These are phyloP conservation scores for Dascillus cervinus DNA, from an alignment of 2,888 invertebrate species.

Conservation along the genomic window DNA sequence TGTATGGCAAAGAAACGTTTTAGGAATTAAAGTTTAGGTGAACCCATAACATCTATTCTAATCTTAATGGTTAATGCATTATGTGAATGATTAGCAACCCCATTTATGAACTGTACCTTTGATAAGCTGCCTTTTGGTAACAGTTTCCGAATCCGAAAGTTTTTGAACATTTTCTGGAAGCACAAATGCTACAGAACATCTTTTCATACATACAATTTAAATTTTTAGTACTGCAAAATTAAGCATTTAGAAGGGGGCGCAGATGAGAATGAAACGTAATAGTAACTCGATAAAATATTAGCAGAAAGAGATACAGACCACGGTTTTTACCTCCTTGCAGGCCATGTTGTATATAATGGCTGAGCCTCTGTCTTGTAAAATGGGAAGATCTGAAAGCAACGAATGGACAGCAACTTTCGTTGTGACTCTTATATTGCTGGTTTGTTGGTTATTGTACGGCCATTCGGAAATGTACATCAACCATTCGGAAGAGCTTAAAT, in stretches of 20 bases:
- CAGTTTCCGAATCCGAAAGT: constrained; percentile 54
- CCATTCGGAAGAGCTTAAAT: constrained; percentile 86
- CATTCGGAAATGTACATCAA: constrained; percentile 90
- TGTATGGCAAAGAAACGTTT: no score
- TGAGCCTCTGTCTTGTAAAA: constrained; percentile 72
- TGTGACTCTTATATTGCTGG: constrained; percentile 83
- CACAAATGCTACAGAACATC: constrained; percentile 40
- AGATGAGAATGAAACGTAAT: constrained; percentile 2
- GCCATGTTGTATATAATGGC: constrained; percentile 86
- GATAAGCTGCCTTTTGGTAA: constrained; percentile 56
- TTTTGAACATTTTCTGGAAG: constrained; percentile 62
- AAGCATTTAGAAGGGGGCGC: neutral
- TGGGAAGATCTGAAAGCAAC: constrained; percentile 61
- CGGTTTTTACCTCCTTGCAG: constrained; percentile 94
- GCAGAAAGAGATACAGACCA: constrained; percentile 68
- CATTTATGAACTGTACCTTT: no score
- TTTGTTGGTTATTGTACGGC: constrained; percentile 65
- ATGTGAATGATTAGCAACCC: no score
- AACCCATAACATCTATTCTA: no score
- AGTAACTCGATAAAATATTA: constrained; percentile 12
- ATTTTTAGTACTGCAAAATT: no score
- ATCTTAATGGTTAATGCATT: no score
- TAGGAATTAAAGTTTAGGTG: no score
- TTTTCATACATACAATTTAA: no score
- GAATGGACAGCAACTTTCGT: constrained; percentile 88